phyloP scores from a whole-genome alignment of 1,140 invertebrate species.

The Drosophila obscura region DNA sequence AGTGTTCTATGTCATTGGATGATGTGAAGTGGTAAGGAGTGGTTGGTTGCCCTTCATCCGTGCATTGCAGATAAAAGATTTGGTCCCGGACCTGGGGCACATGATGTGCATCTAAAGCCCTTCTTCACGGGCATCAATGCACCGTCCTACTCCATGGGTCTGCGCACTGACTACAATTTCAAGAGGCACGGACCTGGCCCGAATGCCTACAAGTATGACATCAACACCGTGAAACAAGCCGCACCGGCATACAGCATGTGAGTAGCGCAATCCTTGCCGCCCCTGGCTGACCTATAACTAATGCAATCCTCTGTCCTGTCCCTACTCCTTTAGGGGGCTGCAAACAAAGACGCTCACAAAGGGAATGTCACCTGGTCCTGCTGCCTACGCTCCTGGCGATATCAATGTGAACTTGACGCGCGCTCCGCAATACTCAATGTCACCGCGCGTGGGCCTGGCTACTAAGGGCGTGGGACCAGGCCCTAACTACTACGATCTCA shows the following conservation, averaged over 20 bases:
- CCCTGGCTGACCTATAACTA: accelerated
- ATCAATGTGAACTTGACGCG: constrained; percentile 75
- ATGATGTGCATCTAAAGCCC: constrained; percentile 84
- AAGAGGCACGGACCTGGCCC: constrained; percentile 86
- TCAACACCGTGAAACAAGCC: constrained; percentile 79
- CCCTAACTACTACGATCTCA: constrained; percentile 83
- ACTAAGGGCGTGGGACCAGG: constrained; percentile 77
- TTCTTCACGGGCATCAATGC: constrained; percentile 84
- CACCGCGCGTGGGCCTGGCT: constrained; percentile 19
- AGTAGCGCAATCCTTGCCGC: constrained; percentile 30
- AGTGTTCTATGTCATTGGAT: constrained; percentile 1
- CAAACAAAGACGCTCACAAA: constrained; percentile 61
- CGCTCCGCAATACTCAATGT: constrained; percentile 83
- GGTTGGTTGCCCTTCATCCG: neutral
- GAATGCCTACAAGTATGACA: constrained; percentile 86
- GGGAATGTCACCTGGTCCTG: constrained; percentile 86
- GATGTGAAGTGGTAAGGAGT: neutral
- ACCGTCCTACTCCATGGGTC: constrained; percentile 85
- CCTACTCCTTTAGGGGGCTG: constrained; percentile 80
- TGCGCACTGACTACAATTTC: constrained; percentile 82
- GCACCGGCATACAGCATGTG: constrained; percentile 85
- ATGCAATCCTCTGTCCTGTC: neutral
- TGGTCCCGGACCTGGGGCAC: constrained; percentile 86
- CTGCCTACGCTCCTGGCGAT: constrained; percentile 84
- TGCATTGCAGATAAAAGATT: constrained; percentile 55